Base-by-base conservation (phyloP, 2,888 invertebrate species). In the Cosmia pyralina region DNA sequence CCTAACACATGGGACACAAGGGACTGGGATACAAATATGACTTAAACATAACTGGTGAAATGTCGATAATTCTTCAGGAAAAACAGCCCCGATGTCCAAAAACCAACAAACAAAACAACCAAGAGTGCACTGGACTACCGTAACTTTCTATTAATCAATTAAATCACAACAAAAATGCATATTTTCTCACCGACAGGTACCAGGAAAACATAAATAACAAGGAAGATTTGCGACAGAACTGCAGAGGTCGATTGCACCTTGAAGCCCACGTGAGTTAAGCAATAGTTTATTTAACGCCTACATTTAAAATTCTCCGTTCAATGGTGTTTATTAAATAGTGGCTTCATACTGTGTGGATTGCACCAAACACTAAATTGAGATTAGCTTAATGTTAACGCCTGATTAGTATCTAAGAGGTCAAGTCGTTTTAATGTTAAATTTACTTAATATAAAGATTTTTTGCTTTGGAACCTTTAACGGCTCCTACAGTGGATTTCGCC, bases 181-280 rank as follows among this genome's bases (percentile, higher is more conserved):
- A 48, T 59, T 57, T 44, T 64, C 13, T 58, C 28, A 53, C 19
- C 19, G 6, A n/a, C 22, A 69, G n/a, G 65, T 84, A 81, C 79
- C 79, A 85, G 87, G 84, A 81, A 79, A 75, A 57, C 60, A 87
- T 72, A 62, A 81, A 52, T 64, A 48, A 55, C 50, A 52, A 78
- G 70, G 76, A 84, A 83, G 82, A 86, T 86, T 79, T 70, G 82
- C 77, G 71, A 81, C 73, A 79, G 60, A 77, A 79, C 74, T 77
- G 80, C 80, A 79, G 72, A 87, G 87, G 83, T 83, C 78, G 81
- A 64, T 63, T 74, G 82, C 83, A 80, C 87, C 87, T 86, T 87
- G 87, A 78, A 41, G 79, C 87, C 86, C 86, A 86, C 86, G 75
- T 79, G 58, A 64, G 13, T 83, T 75, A 62, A 79, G 74, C 79